These are phyloP conservation scores for Steatornis caripensis DNA, from an alignment of 2,113 vertebrate species.

Conservation along the genomic window DNA sequence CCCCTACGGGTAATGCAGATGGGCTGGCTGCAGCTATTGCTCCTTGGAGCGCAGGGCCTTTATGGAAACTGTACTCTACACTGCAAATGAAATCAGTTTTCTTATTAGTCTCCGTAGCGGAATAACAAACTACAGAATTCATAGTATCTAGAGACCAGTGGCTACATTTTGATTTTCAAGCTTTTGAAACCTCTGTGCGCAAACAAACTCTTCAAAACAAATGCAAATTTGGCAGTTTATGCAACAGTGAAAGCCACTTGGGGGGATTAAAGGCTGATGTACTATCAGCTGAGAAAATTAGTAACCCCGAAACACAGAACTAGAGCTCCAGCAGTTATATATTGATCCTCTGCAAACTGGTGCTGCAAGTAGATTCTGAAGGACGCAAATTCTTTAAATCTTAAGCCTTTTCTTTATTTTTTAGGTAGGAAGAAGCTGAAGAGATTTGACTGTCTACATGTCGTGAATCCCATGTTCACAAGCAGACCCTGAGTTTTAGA, in stretches of 20 bases:
- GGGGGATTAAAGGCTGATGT: constrained; percentile 59
- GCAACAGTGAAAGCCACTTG: constrained; percentile 40
- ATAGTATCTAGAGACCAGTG: constrained; percentile 9
- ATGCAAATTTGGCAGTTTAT: constrained; percentile 56
- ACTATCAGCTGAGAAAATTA: constrained; percentile 52
- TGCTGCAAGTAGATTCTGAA: not conserved
- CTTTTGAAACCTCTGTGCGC: not conserved
- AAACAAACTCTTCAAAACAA: constrained; percentile 57
- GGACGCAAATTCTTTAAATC: not conserved
- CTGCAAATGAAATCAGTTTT: not conserved
- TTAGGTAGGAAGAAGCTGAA: not conserved
- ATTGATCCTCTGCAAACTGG: constrained; percentile 33
- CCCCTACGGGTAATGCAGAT: not conserved
- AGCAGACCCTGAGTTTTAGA: not conserved
- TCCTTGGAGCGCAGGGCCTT: not conserved
- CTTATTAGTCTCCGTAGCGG: constrained; percentile 10
- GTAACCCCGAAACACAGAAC: constrained; percentile 39
- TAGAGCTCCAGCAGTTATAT: constrained; percentile 13
- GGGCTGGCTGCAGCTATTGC: not conserved
- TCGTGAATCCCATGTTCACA: not conserved
- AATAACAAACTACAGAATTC: constrained; percentile 12
- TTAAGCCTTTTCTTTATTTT: not conserved
- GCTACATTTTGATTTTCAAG: constrained; percentile 17
- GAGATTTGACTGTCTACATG: not conserved
- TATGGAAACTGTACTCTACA: not conserved